Base-by-base conservation (phyloP, 1,140 invertebrate species). In the Pogonomyrmex barbatus region DNA sequence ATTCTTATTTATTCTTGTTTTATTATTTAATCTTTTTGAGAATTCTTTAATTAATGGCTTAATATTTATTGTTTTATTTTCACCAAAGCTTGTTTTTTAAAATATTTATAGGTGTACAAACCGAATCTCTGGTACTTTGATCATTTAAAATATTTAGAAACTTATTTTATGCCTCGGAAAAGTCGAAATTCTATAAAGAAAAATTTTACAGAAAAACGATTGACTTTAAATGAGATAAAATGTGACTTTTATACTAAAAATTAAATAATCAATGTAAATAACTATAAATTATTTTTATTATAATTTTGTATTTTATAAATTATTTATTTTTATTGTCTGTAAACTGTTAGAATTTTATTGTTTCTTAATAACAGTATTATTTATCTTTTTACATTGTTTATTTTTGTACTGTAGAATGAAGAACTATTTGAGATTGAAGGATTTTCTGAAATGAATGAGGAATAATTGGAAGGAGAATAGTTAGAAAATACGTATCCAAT, bases 31-130 rank as follows among this genome's bases (percentile, higher is more conserved):
- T 8, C 10, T 33, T 12, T 33, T 33, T 8, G 6, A 56, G 17
- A 24, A 56, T 56, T 6, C n/a, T 56, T 56, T 56, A 3, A 17
- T 17, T 56, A 56, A 56, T 60, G 1, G 33, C 33, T 24, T 60
- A 3, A 8, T 60, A 33, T 60, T 9, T 60, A 60, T 60, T 33
- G n/a, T 60, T 24, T 33, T 36, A 63, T 2, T 63, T 36, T 63
- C 33, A 4, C 5, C 0, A 63, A 36, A 39, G 5, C 39, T 63
- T 63, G 1, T 63, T 63, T 39, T 14, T 17, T 24, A 0, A 63
- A 63, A 63, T 63, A 39, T 73, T 73, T 56, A 73, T 33, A 73
- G 47, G n/a, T 73, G 33, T 70, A 73, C 33, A 24, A 54, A 73
- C 17, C 70, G 2, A 73, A 52, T 56, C 50, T 73, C 5, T 73